phyloP scores from a whole-genome alignment of 2,797 vertebrate species.

The Pseudomugil gertrudae region DNA sequence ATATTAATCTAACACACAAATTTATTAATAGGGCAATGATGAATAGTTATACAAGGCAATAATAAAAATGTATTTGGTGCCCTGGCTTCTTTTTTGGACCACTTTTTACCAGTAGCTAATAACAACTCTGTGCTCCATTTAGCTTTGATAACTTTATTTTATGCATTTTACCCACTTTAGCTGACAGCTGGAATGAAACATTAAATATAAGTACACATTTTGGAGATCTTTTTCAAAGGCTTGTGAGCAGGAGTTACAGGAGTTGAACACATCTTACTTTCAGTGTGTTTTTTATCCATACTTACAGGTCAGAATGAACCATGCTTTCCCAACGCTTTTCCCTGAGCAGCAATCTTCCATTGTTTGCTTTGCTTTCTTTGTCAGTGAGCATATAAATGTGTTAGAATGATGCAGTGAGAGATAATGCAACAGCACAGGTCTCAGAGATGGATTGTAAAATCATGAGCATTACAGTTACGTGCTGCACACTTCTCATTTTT shows the following conservation, averaged over 20 bases:
- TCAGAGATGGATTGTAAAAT: not conserved
- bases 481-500: not conserved
- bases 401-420: not conserved
- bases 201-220: constrained; percentile 42
- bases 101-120: constrained; percentile 2
- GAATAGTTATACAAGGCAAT: not conserved
- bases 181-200: constrained; percentile 24
- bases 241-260: constrained; percentile 29
- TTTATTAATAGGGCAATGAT: not conserved
- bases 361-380: not conserved
- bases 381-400: not conserved
- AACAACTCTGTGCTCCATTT: not conserved
- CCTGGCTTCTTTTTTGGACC: not conserved
- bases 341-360: constrained; percentile 11
- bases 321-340: not conserved
- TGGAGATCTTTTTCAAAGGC: constrained; percentile 32
- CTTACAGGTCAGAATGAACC: constrained; percentile 9
- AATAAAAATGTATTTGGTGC: not conserved
- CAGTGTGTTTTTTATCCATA: constrained; percentile 20
- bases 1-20: not conserved
- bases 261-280: constrained; percentile 10
- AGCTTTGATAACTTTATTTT: constrained; percentile 23
- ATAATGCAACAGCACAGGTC: not conserved
- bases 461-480: not conserved
- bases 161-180: constrained; percentile 11